A percentile compares a stretch with the other conserved stretches of the same genome.
Evolutionary conservation across 2,113 vertebrate species (phyloP).

Genomic region (Columba livia): DNA sequence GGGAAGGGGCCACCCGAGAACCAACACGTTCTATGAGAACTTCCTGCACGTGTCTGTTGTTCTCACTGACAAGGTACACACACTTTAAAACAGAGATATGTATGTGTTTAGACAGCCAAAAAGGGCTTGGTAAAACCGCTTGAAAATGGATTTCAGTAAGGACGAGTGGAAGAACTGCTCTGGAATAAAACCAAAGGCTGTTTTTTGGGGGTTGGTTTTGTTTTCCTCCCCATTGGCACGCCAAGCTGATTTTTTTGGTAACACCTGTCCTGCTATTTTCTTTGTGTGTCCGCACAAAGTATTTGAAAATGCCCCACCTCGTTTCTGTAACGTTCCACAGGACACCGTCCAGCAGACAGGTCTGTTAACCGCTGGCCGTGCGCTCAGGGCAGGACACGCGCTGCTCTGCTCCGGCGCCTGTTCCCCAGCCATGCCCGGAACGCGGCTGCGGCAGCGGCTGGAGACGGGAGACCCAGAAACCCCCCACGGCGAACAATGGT

Average conservation of each 20-base stretch:
- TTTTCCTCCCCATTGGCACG: too few relatives aligned
- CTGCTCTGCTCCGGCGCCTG: not conserved
- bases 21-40: too few relatives aligned
- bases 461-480: not conserved
- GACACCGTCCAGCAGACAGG: too few relatives aligned
- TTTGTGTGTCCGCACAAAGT: fast-evolving
- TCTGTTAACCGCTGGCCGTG: too few relatives aligned
- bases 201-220: not conserved
- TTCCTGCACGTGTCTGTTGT: not conserved
- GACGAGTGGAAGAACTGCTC: not conserved
- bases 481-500: not conserved
- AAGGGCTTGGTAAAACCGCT: not conserved
- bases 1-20: not conserved
- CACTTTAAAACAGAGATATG: not conserved
- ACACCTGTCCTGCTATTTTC: too few relatives aligned
- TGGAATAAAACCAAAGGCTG: not conserved
- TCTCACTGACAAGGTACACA: not conserved
- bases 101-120: not conserved
- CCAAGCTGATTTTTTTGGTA: too few relatives aligned
- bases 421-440: not conserved
- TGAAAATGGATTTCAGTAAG: not conserved
- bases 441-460: too few relatives aligned
- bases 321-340: not conserved
- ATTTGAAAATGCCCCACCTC: not conserved
- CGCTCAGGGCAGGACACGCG: not conserved